Evolutionary conservation across 2,888 invertebrate genomes (phyloP), one percentile per base, ranked within the genome.

Genomic region (Diarsia dahlii): DNA sequence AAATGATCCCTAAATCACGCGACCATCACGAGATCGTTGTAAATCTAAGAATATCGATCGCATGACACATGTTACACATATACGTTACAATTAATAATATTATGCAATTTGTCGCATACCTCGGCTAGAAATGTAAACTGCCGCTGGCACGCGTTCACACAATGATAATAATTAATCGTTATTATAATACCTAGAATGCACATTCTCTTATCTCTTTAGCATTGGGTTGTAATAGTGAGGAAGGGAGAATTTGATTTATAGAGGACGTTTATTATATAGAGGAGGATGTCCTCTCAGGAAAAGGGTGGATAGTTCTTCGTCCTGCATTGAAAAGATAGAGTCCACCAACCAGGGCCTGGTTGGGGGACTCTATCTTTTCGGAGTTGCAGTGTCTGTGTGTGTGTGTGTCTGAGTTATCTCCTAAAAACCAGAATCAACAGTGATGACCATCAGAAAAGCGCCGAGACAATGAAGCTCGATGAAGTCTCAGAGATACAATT

Each of bases 21-120:
- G 34, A 76, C 34, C 2, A n/a, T 52, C 74, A 65, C 56, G 76
- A 54, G 48, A 65, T 62, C 15, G 28, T 34, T 20, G n/a, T 20
- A 39, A 12, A 54, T 12, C 45, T 50, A 48, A 54, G 28, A 58
- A 54, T 66, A 67, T 50, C 34, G 58, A 48, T 39, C 64, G 52
- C n/a, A 56, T 78, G 60, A 83, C 80, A 71, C 80, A 83, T 39
- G 12, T n/a, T 78, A 71, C 80, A 78, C 28, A 15, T n/a, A 20
- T 63, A 28, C 58, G 10, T 66, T 39, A 48, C 58, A 65, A 45
- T 48, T 15, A 78, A 54, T 63, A 80, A 68, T 50, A 60, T 81
- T 68, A 80, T 69, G 68, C 60, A 84, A 84, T 84, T 56, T 18
- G 45, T 50, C n/a, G 45, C 48, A 28, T 52, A 54, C 58, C 5